Base-by-base conservation (phyloP, 2,888 invertebrate species). In the Tholera decimalis region DNA sequence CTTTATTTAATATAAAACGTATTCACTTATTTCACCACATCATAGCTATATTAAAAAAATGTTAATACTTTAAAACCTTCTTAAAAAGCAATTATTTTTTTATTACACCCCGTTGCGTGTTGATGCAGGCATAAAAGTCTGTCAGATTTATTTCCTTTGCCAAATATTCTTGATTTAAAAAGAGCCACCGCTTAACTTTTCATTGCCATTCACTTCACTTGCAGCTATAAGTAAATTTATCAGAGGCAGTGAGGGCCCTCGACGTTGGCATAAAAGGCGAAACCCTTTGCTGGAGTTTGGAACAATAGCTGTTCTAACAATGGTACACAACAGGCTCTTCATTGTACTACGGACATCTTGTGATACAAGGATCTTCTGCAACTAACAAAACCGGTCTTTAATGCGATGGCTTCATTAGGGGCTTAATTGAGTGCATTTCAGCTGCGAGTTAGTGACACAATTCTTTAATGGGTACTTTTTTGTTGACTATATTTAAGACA, bases 151-250 rank as follows among this genome's bases (percentile, higher is more conserved):
- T 54, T 68, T 60, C 44, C 20, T 65, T 75, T 47, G 56, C 35
- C 49, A 51, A 65, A 73, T 73, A 64, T 43, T 79, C 51, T 68
- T 75, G 26, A 64, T 66, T 74, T 49, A 57, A 56, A 73, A 69
- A 69, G n/a, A 65, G 43, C 22, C 44, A 50, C 39, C 66, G 78
- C 67, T 73, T 72, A 81, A 82, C 75, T 85, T 81, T 85, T 82
- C 83, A 80, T 72, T 78, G 80, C 77, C 69, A 82, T 85, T 86
- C 83, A 86, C 84, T 85, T 88, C 85, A 84, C 76, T 82, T 86
- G 86, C 88, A 89, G 82, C 70, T 67, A 53, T 77, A 77, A 83
- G 85, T 88, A 82, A 88, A 90, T 90, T 90, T 88, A 89, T 87
- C 87, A 87, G 88, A 73, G 77, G 77, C 66, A 71, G 71, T 50